Base-by-base conservation (phyloP, 2,888 invertebrate species). In the Phyllotreta striolata region DNA sequence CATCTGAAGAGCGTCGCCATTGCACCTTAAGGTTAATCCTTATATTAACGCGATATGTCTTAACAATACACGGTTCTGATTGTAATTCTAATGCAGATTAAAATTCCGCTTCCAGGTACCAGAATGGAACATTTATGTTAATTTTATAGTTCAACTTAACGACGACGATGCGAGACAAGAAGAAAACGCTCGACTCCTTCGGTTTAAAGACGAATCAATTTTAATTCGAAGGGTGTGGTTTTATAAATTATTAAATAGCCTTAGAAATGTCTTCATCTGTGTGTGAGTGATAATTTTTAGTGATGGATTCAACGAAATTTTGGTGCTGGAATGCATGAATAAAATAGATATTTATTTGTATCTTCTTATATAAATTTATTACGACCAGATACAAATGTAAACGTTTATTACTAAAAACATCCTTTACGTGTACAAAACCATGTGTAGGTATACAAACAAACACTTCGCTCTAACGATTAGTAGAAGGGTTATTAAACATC, bases 81-180 rank as follows among this genome's bases (percentile, higher is more conserved):
- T 63, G 44, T 63, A 63, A 57, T 61, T 62, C 55, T 64, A 64
- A 64, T 61, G 56, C 57, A 58, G 64, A 64, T 61, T 64, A 64
- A 64, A 61, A 57, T 54, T 58, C 64, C 57, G 55, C 60, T 64
- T 64, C 55, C 54, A 61, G 61, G 61, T 64, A 64, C 62, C 62
- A 49, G 55, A 56, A 64, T 64, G 55, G 60, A 57, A 54, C 56
- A 49, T 64, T 64, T 64, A 64, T 64, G 64, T 56, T 47, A 64
- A 64, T 64, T 64, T 51, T 55, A 59, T 59, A 59, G 59, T 59
- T 59, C 47, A 37, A 59, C 41, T 59, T 59, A 40, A 12, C 49
- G 47, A 24, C 49, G 47, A 24, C 51, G 49, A 58, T 59, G 51
- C 44, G 41, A 58, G 49, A 39, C 59, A 43, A 49, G 41, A 59